phyloP scores from a whole-genome alignment of 1,140 invertebrate genomes.

The Diprion similis region DNA sequence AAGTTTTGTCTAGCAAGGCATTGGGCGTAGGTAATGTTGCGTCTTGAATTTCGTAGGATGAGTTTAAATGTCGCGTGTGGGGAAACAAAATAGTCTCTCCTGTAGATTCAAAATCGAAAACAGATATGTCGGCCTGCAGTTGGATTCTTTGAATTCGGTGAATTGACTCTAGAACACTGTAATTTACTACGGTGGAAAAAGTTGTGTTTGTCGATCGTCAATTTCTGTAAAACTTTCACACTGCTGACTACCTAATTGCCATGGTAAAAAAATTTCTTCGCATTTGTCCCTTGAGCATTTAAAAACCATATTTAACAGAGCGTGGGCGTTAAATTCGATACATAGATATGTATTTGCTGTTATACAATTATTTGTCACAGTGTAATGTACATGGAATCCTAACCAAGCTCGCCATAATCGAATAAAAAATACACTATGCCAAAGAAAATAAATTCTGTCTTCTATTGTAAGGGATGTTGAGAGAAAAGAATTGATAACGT shows the following conservation, averaged over 20 bases:
- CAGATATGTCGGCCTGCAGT: slow-evolving; percentile 19
- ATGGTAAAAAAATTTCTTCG: slow-evolving; percentile 15
- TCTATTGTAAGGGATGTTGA: not conserved
- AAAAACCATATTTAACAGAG: slow-evolving; percentile 15
- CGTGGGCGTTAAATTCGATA: slow-evolving; percentile 1
- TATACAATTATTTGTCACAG: not conserved
- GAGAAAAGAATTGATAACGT: not conserved
- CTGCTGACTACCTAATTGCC: slow-evolving; percentile 17
- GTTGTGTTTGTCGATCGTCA: not conserved
- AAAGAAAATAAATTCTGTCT: not conserved
- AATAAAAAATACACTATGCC: not conserved
- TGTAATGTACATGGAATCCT: not conserved
- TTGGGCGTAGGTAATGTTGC: not conserved
- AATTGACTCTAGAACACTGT: slow-evolving; percentile 15
- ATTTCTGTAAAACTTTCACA: too few relatives aligned
- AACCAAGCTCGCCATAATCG: not conserved
- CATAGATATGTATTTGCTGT: not conserved
- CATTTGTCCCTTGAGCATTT: not conserved
- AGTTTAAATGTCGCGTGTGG: slow-evolving; percentile 9
- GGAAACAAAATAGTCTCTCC: slow-evolving; percentile 16
- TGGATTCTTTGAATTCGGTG: slow-evolving; percentile 14
- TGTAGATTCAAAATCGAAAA: slow-evolving; percentile 16
- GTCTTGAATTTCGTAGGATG: slow-evolving; percentile 19
- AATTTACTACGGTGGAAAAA: not conserved
- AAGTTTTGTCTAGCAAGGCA: not conserved